Percentiles rank a stretch among this genome's conserved stretches.
phyloP scores from a whole-genome alignment of 2,888 invertebrate species.

The Drosophila demipolita region DNA sequence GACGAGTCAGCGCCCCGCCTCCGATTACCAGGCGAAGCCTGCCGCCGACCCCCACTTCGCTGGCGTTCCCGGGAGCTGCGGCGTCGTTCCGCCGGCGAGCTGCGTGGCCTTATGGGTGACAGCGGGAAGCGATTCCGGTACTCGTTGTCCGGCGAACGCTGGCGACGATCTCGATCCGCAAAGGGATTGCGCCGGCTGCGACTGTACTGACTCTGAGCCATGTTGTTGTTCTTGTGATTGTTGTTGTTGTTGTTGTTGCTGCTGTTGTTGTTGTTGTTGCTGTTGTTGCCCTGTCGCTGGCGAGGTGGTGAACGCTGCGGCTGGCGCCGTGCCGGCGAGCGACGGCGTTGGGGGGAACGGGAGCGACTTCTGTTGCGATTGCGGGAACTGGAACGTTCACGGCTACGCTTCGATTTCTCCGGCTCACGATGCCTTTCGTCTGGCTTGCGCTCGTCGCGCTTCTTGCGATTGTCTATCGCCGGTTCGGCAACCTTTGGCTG shows the following conservation, averaged over 20 bases:
- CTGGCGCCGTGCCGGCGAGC: slow-evolving; percentile 72
- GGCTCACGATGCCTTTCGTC: slow-evolving; percentile 53
- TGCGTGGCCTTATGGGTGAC: slow-evolving; percentile 78
- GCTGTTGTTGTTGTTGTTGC: slow-evolving; percentile 15
- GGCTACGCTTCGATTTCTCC: slow-evolving; percentile 39
- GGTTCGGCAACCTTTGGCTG: slow-evolving; percentile 20
- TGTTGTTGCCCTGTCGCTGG: slow-evolving; percentile 59
- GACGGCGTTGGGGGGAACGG: slow-evolving; percentile 67
- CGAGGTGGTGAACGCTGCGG: slow-evolving; percentile 76
- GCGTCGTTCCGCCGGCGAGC: slow-evolving; percentile 71
- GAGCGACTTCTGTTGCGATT: slow-evolving; percentile 64
- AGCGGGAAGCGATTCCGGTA: slow-evolving; percentile 82
- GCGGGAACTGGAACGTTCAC: slow-evolving; percentile 57
- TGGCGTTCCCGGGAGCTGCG: slow-evolving; percentile 61
- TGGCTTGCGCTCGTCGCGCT: slow-evolving; percentile 54
- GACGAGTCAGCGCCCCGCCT: slow-evolving; percentile 28
- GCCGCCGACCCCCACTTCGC: slow-evolving; percentile 57
- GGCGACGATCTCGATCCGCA: slow-evolving; percentile 80
- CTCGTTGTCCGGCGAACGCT: slow-evolving; percentile 79
- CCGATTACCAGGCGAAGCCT: slow-evolving; percentile 38
- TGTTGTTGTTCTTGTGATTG: slow-evolving; percentile 17
- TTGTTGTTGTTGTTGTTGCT: slow-evolving; percentile 16
- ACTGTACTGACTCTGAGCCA: slow-evolving; percentile 42
- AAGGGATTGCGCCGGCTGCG: slow-evolving; percentile 81
- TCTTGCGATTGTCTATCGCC: slow-evolving; percentile 17